Conservation (phyloP, 92 coral and sea anemone species). For the Zoanthus gigantus region DNA sequence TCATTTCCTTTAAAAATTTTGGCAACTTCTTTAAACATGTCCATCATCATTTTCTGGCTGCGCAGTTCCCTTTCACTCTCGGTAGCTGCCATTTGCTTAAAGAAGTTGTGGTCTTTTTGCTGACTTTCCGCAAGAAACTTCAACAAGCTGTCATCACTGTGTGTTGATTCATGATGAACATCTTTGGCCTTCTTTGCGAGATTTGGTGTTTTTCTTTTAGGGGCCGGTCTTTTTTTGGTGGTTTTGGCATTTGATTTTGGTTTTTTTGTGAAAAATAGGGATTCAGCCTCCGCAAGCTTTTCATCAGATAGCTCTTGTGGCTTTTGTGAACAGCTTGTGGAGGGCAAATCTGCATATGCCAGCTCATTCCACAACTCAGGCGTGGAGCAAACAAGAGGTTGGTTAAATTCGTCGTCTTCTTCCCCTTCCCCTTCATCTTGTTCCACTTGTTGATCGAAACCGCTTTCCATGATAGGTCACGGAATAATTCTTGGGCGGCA, state of each 20-base stretch:
- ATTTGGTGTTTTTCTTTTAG: conserved; percentile 28
- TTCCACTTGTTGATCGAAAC: not conserved
- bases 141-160: conserved; percentile 10
- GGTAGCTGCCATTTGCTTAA: conserved; percentile 44
- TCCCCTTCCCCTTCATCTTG: not conserved
- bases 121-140: conserved; percentile 39
- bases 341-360: not conserved
- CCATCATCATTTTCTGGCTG: conserved; percentile 58
- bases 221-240: conserved; percentile 10
- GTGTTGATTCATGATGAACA: conserved; percentile 20
- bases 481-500: conserved; percentile 22
- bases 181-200: conserved; percentile 17
- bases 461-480: conserved; percentile 10
- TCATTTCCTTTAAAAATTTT: conserved; percentile 53
- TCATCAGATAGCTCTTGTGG: not conserved
- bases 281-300: conserved; percentile 28
- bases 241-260: too few relatives aligned
- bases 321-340: not conserved
- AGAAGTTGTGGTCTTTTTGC: conserved; percentile 55
- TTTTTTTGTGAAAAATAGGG: too few relatives aligned
- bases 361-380: too few relatives aligned
- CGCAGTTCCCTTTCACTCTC: conserved; percentile 63
- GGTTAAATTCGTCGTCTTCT: not conserved
- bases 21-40: conserved; percentile 46
- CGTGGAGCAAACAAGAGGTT: conserved; percentile 1